These are phyloP conservation scores for Hucho hucho DNA, from an alignment of 2,113 vertebrate species.

Conservation along the genomic window DNA sequence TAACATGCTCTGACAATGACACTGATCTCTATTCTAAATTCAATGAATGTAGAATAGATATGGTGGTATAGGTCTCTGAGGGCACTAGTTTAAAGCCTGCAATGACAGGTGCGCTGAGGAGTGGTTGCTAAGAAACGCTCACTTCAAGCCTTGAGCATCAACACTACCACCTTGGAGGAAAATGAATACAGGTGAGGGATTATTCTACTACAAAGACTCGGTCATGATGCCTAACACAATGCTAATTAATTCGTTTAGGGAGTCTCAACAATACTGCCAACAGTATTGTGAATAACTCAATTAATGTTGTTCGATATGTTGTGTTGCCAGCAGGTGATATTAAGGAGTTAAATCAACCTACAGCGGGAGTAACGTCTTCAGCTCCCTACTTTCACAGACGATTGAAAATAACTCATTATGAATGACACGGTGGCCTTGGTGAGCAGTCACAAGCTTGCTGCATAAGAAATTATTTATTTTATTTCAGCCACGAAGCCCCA, in stretches of 20 bases:
- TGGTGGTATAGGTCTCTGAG: neutral
- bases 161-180: neutral
- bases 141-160: neutral
- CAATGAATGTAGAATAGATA: too few relatives aligned
- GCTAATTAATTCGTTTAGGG: too few relatives aligned
- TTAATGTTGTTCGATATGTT: too few relatives aligned
- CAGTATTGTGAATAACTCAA: too few relatives aligned
- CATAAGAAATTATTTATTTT: conserved; percentile 18
- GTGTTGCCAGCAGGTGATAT: too few relatives aligned
- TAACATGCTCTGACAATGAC: too few relatives aligned
- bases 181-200: neutral
- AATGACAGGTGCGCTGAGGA: conserved; percentile 2
- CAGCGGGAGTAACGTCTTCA: too few relatives aligned
- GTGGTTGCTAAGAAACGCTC: conserved; percentile 10
- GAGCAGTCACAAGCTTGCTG: conserved; percentile 14
- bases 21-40: too few relatives aligned
- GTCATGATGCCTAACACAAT: too few relatives aligned
- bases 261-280: too few relatives aligned
- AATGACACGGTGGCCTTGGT: conserved; percentile 8
- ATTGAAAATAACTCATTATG: conserved; percentile 14
- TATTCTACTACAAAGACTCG: conserved; percentile 2
- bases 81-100: neutral
- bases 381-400: neutral
- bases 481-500: neutral
- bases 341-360: too few relatives aligned